phyloP scores from a whole-genome alignment of 1,140 invertebrate genomes.

The Temnothorax curvispinosus region DNA sequence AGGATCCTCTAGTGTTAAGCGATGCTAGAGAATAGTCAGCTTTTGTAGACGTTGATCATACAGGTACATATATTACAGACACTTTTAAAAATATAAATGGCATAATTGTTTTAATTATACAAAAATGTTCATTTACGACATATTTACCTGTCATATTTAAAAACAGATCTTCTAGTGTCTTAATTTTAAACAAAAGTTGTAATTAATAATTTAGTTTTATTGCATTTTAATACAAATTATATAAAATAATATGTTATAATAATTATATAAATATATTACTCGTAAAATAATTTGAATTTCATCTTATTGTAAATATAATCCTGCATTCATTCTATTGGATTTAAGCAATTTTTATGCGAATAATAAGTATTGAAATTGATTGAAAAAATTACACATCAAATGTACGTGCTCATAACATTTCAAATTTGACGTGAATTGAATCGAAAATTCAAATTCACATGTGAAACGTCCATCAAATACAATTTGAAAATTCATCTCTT shows the following conservation, averaged over 20 bases:
- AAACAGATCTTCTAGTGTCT: background rate
- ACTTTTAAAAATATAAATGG: too few relatives aligned
- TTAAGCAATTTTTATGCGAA: background rate
- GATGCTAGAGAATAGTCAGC: too few relatives aligned
- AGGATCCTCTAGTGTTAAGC: too few relatives aligned
- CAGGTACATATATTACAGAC: too few relatives aligned
- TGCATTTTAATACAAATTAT: conserved; percentile 11
- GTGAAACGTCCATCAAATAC: background rate
- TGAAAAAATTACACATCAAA: background rate
- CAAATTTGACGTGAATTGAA: conserved; percentile 36
- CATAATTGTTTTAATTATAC: background rate
- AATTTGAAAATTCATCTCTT: conserved; percentile 58
- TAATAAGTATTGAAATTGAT: background rate
- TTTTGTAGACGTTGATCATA: too few relatives aligned
- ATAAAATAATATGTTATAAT: background rate
- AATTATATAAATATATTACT: background rate
- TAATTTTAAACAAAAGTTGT: background rate
- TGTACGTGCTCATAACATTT: background rate
- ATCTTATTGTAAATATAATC: background rate
- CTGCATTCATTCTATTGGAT: background rate
- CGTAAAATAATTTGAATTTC: background rate
- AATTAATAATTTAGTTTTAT: background rate
- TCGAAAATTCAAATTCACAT: conserved; percentile 6
- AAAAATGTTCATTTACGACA: background rate
- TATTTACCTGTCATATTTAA: background rate